Conservation (phyloP, 2,888 invertebrate genomes). For the Drosophila limbata region DNA sequence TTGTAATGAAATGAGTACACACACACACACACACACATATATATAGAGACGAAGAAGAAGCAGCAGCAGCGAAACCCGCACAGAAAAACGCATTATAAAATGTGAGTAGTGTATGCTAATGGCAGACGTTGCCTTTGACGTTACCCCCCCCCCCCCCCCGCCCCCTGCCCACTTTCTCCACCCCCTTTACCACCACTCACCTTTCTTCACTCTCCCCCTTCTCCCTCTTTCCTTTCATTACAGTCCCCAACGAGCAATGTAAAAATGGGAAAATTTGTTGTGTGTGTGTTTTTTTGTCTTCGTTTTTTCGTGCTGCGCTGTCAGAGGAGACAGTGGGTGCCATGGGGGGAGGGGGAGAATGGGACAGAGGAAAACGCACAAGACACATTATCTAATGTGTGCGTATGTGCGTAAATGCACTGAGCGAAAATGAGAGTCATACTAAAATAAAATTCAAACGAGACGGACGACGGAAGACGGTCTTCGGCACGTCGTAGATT, state of each 20-base stretch:
- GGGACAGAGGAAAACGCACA: slow-evolving; percentile 21
- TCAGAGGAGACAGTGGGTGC: slow-evolving; percentile 32
- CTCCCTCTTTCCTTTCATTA: no score
- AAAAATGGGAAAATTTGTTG: slow-evolving; percentile 28
- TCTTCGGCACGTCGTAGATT: no score
- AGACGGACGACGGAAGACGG: no score
- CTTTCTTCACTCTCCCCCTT: slow-evolving; percentile 6
- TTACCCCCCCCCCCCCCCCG: slow-evolving; percentile 18
- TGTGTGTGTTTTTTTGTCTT: slow-evolving; percentile 38
- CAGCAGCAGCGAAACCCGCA: slow-evolving; percentile 34
- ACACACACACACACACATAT: slow-evolving; percentile 9
- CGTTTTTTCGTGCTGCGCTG: slow-evolving; percentile 34
- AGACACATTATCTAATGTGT: slow-evolving; percentile 73
- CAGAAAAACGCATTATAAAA: slow-evolving; percentile 72
- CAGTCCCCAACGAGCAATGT: slow-evolving; percentile 14
- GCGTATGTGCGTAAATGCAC: slow-evolving; percentile 43
- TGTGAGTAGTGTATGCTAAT: slow-evolving; percentile 79
- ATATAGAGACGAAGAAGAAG: background rate
- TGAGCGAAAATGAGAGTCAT: no score
- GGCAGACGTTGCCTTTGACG: slow-evolving; percentile 71
- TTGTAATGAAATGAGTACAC: slow-evolving; percentile 58
- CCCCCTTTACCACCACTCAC: slow-evolving; percentile 4
- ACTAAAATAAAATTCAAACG: no score
- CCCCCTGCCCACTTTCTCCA: background rate
- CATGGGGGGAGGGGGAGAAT: slow-evolving; percentile 20